These are phyloP conservation scores for Muntiacus reevesi DNA, from an alignment of 2,113 vertebrate genomes.

Conservation along the genomic window DNA sequence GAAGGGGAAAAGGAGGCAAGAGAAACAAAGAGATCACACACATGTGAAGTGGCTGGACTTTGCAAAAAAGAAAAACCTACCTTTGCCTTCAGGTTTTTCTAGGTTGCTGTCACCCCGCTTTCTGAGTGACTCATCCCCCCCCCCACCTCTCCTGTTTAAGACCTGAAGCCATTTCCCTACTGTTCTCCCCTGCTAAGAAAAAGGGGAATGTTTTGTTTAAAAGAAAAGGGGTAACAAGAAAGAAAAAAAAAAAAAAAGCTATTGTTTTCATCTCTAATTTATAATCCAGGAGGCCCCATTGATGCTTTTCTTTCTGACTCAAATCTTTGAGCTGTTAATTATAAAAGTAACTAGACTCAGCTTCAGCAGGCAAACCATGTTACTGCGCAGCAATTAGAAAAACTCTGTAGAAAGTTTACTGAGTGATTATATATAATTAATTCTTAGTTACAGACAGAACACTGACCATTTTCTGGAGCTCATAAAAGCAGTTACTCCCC, in stretches of 20 bases:
- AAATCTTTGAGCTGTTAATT: slow-evolving; percentile 76
- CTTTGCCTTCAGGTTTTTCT: slow-evolving; percentile 69
- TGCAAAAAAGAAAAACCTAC: slow-evolving; percentile 52
- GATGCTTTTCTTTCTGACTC: slow-evolving; percentile 61
- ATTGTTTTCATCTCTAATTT: slow-evolving; percentile 77
- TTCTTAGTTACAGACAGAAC: slow-evolving; percentile 75
- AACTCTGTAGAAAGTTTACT: slow-evolving; percentile 78
- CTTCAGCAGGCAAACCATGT: slow-evolving; percentile 71
- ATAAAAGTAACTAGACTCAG: slow-evolving; percentile 77
- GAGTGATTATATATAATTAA: slow-evolving; percentile 80
- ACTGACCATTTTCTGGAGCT: slow-evolving; percentile 77
- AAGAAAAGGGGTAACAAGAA: slow-evolving; percentile 38
- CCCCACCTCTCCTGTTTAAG: slow-evolving; percentile 40
- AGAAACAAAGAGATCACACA: slow-evolving; percentile 51
- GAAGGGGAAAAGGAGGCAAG: background rate
- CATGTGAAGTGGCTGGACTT: slow-evolving; percentile 57
- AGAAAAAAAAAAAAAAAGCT: slow-evolving; percentile 54
- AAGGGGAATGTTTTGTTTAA: slow-evolving; percentile 63
- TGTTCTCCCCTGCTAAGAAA: slow-evolving; percentile 45
- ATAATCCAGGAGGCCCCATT: slow-evolving; percentile 69
- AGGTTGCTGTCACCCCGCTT: slow-evolving; percentile 65
- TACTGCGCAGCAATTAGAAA: slow-evolving; percentile 74
- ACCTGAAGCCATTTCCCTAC: slow-evolving; percentile 62
- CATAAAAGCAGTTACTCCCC: slow-evolving; percentile 74
- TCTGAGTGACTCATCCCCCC: slow-evolving; percentile 51